Conservation (phyloP, 2,797 vertebrate species). For the Loris lydekkerianus region DNA sequence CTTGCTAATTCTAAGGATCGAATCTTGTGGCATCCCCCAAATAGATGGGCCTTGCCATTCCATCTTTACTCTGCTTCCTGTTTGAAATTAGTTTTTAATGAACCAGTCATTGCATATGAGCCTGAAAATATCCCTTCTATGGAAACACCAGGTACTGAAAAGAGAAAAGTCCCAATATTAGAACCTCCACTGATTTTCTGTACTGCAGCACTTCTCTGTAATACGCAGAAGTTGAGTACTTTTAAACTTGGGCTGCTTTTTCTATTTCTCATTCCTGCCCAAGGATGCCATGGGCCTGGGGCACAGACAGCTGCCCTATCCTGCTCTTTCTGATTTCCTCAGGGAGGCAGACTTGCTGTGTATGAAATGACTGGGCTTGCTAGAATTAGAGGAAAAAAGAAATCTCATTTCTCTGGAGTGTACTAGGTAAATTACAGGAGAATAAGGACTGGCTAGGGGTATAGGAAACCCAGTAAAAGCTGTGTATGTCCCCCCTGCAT, state of each 20-base stretch:
- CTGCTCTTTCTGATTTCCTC: not conserved
- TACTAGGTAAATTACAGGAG: not conserved
- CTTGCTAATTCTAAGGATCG: not conserved
- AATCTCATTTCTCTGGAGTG: not conserved
- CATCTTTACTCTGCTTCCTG: conserved; percentile 9
- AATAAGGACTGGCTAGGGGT: not conserved
- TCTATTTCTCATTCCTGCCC: not conserved
- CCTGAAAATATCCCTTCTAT: not conserved
- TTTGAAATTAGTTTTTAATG: conserved; percentile 29
- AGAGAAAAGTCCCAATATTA: not conserved
- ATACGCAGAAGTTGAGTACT: not conserved
- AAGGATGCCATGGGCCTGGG: too few relatives aligned
- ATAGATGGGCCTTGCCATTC: not conserved
- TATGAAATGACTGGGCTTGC: not conserved
- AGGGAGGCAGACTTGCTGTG: not conserved
- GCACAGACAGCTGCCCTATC: not conserved
- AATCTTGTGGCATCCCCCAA: not conserved
- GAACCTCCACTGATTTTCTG: not conserved
- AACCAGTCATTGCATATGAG: not conserved
- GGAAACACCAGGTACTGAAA: not conserved
- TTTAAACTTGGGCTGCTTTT: not conserved
- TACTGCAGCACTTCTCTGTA: too few relatives aligned
- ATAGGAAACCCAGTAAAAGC: not conserved
- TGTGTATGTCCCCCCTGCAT: not conserved
- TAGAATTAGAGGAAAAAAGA: not conserved